Conservation (phyloP, 2,797 vertebrate species). For the Microchirus variegatus region DNA sequence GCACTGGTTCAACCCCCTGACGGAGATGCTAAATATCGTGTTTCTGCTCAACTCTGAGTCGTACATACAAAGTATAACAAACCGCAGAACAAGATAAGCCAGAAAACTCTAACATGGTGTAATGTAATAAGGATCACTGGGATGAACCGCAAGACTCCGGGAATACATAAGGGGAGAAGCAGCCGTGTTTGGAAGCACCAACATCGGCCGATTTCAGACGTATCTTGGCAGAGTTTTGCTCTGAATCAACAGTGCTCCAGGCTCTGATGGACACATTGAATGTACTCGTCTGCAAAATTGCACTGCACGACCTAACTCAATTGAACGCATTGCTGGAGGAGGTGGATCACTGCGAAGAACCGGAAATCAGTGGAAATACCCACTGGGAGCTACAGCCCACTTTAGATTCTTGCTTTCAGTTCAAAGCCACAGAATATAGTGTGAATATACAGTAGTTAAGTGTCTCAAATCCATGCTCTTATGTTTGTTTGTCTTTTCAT, state of each 20-base stretch:
- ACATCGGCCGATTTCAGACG: constrained; percentile 4
- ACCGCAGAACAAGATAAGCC: constrained; percentile 24
- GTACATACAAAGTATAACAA: constrained; percentile 29
- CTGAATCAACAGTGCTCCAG: background rate
- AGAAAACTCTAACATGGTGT: constrained; percentile 3
- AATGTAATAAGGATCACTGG: constrained; percentile 11
- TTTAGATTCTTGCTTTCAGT: constrained; percentile 14
- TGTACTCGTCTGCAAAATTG: constrained; percentile 31
- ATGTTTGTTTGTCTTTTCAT: no score
- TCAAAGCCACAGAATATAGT: background rate
- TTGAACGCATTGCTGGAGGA: constrained; percentile 6
- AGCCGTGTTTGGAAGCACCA: constrained; percentile 26
- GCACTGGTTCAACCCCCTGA: constrained; percentile 23
- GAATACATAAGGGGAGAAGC: constrained; percentile 6
- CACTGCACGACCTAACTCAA: constrained; percentile 6
- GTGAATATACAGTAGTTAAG: background rate
- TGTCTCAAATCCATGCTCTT: background rate
- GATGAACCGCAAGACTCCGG: constrained; percentile 13
- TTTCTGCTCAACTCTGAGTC: constrained; percentile 19
- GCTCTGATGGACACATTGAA: constrained; percentile 21
- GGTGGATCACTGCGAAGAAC: constrained; percentile 23
- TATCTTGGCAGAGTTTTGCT: background rate
- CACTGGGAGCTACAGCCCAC: background rate
- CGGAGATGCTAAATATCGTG: constrained; percentile 23
- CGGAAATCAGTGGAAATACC: constrained; percentile 17